These are phyloP conservation scores for Tipula confusa DNA, from an alignment of 2,888 invertebrate genomes.

Conservation along the genomic window DNA sequence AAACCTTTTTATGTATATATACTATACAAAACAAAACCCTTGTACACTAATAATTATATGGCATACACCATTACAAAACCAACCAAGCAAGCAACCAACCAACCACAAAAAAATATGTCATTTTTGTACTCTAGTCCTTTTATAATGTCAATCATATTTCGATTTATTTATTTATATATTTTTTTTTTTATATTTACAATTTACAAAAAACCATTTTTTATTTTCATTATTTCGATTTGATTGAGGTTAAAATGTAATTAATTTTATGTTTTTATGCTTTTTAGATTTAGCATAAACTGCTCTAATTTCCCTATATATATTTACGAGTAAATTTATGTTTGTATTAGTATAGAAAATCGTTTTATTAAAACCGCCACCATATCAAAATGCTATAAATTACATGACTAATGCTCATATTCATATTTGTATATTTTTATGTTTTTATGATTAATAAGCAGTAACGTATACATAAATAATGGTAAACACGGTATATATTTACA, in stretches of 20 bases:
- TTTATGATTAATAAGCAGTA: neutral
- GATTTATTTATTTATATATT: neutral
- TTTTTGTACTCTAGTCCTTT: neutral
- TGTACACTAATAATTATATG: neutral
- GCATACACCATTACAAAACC: neutral
- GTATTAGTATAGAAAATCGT: no score
- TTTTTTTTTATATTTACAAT: neutral
- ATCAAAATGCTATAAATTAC: neutral
- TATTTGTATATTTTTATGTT: neutral
- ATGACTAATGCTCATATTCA: neutral
- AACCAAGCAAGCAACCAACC: no score
- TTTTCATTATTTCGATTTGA: neutral
- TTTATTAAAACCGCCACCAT: neutral
- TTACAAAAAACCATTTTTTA: neutral
- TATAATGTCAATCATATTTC: conserved; percentile 3
- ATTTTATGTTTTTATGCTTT: conserved; percentile 3
- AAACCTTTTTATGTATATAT: neutral
- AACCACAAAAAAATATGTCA: neutral
- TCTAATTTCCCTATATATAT: neutral
- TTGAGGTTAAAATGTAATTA: conserved; percentile 25
- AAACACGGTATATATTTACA: neutral
- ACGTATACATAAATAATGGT: neutral
- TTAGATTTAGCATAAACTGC: neutral
- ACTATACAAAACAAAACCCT: no score
- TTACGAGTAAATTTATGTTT: no score